Base-by-base conservation (phyloP, 2,888 invertebrate species). In the Limnephilus auricula region DNA sequence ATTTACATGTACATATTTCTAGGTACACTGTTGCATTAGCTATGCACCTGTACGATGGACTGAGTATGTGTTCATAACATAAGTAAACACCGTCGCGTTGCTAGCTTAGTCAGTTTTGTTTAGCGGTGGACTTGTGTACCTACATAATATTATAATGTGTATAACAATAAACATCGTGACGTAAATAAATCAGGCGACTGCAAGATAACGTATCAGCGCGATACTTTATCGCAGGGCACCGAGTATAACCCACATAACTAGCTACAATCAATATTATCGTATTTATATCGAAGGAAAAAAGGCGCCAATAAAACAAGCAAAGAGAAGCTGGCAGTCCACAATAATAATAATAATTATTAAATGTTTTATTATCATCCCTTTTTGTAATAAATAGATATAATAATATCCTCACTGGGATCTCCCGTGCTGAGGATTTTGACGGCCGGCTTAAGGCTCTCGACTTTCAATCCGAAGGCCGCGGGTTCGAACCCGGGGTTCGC, bases 151-250 rank as follows among this genome's bases (percentile, higher is more conserved):
- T n/a, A n/a, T n/a, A n/a, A n/a, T n/a, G n/a, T n/a, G n/a, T 85
- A 40, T 85, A 40, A 84, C 85, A 85, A 37, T 85, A 82, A 82
- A 82, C 34, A 82, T 34, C 45, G 85, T 85, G 85, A 85, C 85
- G 85, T 85, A 40, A 37, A 85, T n/a, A 40, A 85, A 85, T 85
- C 85, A 85, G 85, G 85, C 40, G 85, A 85, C 40, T 45, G 65
- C 2, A 30, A 85, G 85, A 85, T 85, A 85, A 85, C 25, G 18
- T 85, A 85, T 85, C 85, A 40, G 37, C 84, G 40, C 40, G 84
- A 84, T 84, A 85, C 18, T 34, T 34, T 25, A 82, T 82, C 82
- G 34, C 34, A 37, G 82, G 82, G 82, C 82, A 82, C 82, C 34
- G 34, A 34, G 65, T 5, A 45, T 45, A 82, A 34, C 34, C 82